Conservation (phyloP, 2,888 invertebrate genomes). For the Labia minor region DNA sequence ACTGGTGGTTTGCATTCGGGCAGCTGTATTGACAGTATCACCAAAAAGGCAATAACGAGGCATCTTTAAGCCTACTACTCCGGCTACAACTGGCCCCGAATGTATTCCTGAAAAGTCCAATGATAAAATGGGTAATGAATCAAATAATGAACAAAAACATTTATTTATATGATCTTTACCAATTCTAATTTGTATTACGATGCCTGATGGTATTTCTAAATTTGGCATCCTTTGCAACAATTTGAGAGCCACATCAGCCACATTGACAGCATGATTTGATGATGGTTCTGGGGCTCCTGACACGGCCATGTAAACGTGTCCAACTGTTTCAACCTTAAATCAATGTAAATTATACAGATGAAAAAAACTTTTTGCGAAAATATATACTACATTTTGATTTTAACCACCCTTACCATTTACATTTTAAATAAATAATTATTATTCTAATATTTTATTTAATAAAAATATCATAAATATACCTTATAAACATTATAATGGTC, state of each 20-base stretch:
- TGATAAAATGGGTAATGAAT: neutral
- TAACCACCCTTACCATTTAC: constrained; percentile 13
- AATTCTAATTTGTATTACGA: constrained; percentile 51
- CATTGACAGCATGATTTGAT: constrained; percentile 60
- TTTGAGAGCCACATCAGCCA: constrained; percentile 66
- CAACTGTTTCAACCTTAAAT: constrained; percentile 78
- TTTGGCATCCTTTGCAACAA: constrained; percentile 58
- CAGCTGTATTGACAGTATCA: constrained; percentile 83
- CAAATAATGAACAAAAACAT: constrained; percentile 19
- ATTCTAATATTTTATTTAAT: too few relatives aligned
- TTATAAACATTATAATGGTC: constrained; percentile 80
- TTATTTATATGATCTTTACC: constrained; percentile 36
- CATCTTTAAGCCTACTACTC: constrained; percentile 72
- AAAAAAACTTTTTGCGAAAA: neutral
- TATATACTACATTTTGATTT: neutral
- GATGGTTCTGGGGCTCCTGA: constrained; percentile 75
- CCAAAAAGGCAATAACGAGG: constrained; percentile 84
- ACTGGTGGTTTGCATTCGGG: constrained; percentile 70
- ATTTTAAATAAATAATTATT: neutral
- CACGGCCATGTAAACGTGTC: constrained; percentile 85
- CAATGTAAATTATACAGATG: constrained; percentile 7
- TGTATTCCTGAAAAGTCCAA: constrained; percentile 51
- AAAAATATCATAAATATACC: too few relatives aligned
- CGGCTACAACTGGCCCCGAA: constrained; percentile 78
- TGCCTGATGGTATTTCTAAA: constrained; percentile 48